Evolutionary conservation across 2,113 vertebrate genomes (phyloP).

Genomic region (Gila orcuttii): DNA sequence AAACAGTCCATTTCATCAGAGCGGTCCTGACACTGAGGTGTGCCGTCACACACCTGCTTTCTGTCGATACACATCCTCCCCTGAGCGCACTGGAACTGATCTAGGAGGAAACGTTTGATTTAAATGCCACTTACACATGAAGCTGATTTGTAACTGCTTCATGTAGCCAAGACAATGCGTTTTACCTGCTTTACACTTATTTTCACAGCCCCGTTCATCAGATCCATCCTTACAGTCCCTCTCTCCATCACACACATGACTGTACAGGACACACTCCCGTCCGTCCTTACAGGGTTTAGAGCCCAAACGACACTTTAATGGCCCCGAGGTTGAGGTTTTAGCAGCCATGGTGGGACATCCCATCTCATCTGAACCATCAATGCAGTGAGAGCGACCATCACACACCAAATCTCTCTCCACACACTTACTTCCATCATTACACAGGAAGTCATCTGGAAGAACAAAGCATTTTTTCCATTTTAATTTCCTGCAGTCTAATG

Average conservation of each 20-base stretch:
- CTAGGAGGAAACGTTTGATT: not conserved
- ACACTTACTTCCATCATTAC: slow-evolving; percentile 69
- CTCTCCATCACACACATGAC: slow-evolving; percentile 83
- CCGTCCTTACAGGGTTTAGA: slow-evolving; percentile 73
- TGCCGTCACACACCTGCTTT: slow-evolving; percentile 71
- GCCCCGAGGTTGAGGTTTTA: not conserved
- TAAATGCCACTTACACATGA: not conserved
- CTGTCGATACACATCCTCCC: slow-evolving; percentile 63
- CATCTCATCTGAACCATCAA: slow-evolving; percentile 82
- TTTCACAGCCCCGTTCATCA: slow-evolving; percentile 77
- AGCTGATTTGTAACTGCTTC: too few relatives aligned
- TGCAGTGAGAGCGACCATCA: slow-evolving; percentile 79
- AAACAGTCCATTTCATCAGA: slow-evolving; percentile 82
- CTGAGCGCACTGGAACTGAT: slow-evolving; percentile 67
- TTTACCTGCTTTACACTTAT: slow-evolving; percentile 75
- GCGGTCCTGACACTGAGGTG: slow-evolving; percentile 80
- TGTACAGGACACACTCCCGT: slow-evolving; percentile 72
- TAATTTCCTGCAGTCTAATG: not conserved
- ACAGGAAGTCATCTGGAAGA: slow-evolving; percentile 73
- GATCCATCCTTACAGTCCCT: slow-evolving; percentile 84
- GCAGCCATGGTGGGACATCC: slow-evolving; percentile 64
- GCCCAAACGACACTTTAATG: slow-evolving; percentile 62
- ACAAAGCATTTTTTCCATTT: not conserved
- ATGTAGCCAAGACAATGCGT: not conserved
- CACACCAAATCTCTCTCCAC: slow-evolving; percentile 69